Percentiles rank a stretch among this genome's conserved stretches.
phyloP scores from a whole-genome alignment of 2,888 invertebrate species.

The Sinotaia quadrata region DNA sequence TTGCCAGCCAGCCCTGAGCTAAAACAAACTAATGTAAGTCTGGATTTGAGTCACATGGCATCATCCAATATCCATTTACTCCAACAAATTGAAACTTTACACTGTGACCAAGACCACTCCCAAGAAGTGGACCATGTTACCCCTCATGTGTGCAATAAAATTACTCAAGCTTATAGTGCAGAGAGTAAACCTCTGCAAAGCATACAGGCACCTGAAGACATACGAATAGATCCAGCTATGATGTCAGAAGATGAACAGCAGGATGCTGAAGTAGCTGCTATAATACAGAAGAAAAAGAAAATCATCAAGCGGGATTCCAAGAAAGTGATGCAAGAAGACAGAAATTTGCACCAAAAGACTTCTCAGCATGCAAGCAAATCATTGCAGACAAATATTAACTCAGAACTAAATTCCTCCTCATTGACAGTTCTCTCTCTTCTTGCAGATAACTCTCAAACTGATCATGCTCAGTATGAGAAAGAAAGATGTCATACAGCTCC shows the following conservation, averaged over 20 bases:
- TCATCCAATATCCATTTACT: background rate
- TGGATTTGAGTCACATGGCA: background rate
- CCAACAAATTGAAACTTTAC: background rate
- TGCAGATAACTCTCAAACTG: background rate
- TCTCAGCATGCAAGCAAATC: background rate
- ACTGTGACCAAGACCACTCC: background rate
- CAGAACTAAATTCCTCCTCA: background rate
- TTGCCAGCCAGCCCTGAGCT: slow-evolving; percentile 13
- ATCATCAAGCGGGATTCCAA: slow-evolving; percentile 11
- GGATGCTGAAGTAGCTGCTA: slow-evolving; percentile 21
- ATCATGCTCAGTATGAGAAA: background rate
- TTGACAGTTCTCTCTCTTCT: background rate
- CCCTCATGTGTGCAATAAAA: background rate
- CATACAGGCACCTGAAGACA: background rate
- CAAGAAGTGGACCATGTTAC: background rate
- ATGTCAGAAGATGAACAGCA: background rate
- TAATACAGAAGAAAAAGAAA: slow-evolving; percentile 14
- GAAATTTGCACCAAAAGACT: background rate
- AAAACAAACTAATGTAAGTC: slow-evolving; percentile 5
- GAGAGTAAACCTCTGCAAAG: background rate
- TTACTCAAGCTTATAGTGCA: too few relatives aligned
- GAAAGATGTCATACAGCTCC: background rate
- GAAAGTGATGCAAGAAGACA: background rate
- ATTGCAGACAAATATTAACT: background rate
- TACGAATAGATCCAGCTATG: background rate